A percentile compares a stretch with the other conserved stretches of the same genome.
Conservation (phyloP, 1,140 invertebrate genomes). For the Holotrichia oblita region DNA sequence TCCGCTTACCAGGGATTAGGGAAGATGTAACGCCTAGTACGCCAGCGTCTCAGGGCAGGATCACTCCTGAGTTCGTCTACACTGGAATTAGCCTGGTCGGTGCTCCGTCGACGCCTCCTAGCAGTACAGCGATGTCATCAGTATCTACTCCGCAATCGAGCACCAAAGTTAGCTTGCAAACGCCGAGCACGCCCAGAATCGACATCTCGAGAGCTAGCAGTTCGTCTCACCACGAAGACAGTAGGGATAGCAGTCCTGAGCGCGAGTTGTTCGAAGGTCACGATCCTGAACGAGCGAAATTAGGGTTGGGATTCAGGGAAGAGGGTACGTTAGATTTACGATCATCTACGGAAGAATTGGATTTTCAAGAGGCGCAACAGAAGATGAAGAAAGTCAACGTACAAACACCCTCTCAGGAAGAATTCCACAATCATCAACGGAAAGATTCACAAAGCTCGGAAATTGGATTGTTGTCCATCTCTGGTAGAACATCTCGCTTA, state of each 20-base stretch:
- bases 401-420: constrained; percentile 57
- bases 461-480: constrained; percentile 81
- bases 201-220: constrained; percentile 88
- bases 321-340: constrained; percentile 83
- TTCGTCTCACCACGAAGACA: constrained; percentile 84
- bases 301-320: constrained; percentile 73
- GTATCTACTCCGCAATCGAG: constrained; percentile 45
- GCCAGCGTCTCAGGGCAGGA: constrained; percentile 56
- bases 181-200: constrained; percentile 81
- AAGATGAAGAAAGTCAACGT: constrained; percentile 62
- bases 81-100: constrained; percentile 58
- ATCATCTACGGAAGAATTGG: constrained; percentile 86
- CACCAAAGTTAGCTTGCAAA: constrained; percentile 63
- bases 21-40: constrained; percentile 68
- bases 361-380: constrained; percentile 76
- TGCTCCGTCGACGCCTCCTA: constrained; percentile 54
- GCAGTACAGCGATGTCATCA: constrained; percentile 49
- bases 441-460: constrained; percentile 83
- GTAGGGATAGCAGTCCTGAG: constrained; percentile 82
- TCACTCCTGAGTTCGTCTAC: constrained; percentile 47
- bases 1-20: constrained; percentile 73
- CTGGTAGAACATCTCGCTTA: constrained; percentile 81
- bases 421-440: constrained; percentile 68
- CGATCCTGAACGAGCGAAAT: constrained; percentile 58
- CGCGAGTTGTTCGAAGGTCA: constrained; percentile 70